Evolutionary conservation across 2,113 vertebrate genomes (phyloP).

Genomic region (Cyprinodon tularosa): DNA sequence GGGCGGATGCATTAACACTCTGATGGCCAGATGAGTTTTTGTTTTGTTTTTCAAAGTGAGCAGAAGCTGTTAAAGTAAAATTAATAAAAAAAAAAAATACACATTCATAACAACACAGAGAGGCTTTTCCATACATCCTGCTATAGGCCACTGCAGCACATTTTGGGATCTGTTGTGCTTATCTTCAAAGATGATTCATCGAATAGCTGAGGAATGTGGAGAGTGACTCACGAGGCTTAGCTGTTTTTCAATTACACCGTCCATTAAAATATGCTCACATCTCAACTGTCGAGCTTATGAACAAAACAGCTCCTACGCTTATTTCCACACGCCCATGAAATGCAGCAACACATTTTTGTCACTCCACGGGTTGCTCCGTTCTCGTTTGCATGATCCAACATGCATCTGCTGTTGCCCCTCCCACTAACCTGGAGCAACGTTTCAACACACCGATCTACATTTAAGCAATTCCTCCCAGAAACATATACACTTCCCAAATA

Average conservation of each 20-base stretch:
- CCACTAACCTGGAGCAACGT: constrained; percentile 31
- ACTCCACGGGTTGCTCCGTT: constrained; percentile 57
- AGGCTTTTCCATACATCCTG: constrained; percentile 16
- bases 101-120: neutral
- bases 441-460: constrained; percentile 6
- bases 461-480: neutral
- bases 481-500: neutral
- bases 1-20: no score
- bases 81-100: neutral
- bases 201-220: constrained; percentile 49
- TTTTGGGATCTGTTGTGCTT: neutral
- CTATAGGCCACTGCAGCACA: neutral
- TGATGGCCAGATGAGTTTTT: no score
- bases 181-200: constrained; percentile 14
- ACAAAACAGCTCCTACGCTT: neutral
- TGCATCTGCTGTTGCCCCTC: constrained; percentile 51
- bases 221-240: constrained; percentile 46
- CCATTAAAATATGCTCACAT: constrained; percentile 27
- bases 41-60: no score
- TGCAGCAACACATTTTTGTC: constrained; percentile 54
- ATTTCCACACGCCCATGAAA: constrained; percentile 35
- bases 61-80: no score
- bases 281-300: constrained; percentile 5
- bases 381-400: constrained; percentile 72
- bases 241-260: constrained; percentile 58